phyloP scores from a whole-genome alignment of 1,140 invertebrate species.

The Plutomurus gul region DNA sequence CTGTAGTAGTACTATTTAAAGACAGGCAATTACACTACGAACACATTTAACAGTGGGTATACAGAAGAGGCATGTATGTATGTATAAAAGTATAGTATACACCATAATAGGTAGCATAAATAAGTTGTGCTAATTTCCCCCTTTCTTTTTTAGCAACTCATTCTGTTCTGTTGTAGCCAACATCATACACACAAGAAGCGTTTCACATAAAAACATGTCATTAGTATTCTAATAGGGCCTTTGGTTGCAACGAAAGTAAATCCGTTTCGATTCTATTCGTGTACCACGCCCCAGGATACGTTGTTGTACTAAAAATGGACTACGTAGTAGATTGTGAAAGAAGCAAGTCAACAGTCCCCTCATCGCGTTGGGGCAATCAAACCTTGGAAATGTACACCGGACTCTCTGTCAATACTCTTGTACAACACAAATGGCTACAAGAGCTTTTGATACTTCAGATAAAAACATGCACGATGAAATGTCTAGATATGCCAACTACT shows the following conservation, averaged over 20 bases:
- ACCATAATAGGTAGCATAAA: no score
- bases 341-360: not conserved
- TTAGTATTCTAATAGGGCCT: constrained; percentile 1
- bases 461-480: no score
- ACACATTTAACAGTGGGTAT: no score
- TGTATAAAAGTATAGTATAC: no score
- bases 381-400: not conserved
- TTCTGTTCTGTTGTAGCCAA: not conserved
- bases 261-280: constrained; percentile 20
- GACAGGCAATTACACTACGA: no score
- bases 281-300: constrained; percentile 12
- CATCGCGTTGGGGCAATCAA: not conserved
- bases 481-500: no score
- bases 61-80: no score
- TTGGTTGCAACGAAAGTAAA: constrained; percentile 17
- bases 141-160: constrained; percentile 8
- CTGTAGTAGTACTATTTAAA: no score
- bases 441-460: no score
- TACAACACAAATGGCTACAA: no score
- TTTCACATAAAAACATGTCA: not conserved
- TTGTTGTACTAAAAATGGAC: not conserved
- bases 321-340: not conserved
- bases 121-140: constrained; percentile 6
- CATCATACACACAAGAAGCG: not conserved
- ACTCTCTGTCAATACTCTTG: no score